phyloP scores from a whole-genome alignment of 2,113 vertebrate genomes.

The Origma solitaria region DNA sequence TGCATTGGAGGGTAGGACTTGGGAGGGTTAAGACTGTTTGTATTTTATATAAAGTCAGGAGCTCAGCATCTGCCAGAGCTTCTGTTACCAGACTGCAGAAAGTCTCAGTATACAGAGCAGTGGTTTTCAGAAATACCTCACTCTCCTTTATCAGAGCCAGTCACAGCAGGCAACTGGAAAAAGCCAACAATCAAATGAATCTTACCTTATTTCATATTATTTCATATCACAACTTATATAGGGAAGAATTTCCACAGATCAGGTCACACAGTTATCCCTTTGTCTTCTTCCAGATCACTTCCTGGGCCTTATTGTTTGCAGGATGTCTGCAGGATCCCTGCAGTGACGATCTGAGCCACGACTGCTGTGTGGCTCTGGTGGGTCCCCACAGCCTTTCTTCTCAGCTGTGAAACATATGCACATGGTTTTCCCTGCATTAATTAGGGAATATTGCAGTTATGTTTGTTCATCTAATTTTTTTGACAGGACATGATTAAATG shows the following conservation, averaged over 20 bases:
- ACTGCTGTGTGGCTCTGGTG: not conserved
- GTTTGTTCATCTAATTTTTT: not conserved
- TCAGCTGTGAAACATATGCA: not conserved
- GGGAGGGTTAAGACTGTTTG: not conserved
- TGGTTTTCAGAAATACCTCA: not conserved
- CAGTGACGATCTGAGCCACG: accelerated
- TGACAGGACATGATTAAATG: not conserved
- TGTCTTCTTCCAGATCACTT: not conserved
- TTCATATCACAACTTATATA: not conserved
- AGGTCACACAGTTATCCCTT: not conserved
- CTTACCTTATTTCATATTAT: not conserved
- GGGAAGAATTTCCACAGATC: not conserved
- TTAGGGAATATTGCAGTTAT: not conserved
- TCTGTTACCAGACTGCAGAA: not conserved
- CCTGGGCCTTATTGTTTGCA: not conserved
- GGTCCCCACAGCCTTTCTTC: not conserved
- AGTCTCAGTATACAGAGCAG: not conserved
- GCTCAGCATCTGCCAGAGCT: not conserved
- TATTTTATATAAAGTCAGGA: not conserved
- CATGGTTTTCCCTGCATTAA: not conserved
- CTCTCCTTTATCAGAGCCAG: not conserved
- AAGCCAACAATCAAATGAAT: not conserved
- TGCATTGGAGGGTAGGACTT: accelerated
- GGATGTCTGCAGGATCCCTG: not conserved
- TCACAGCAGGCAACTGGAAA: not conserved